Conservation (phyloP, 2,797 vertebrate species). For the Dipus sagitta region DNA sequence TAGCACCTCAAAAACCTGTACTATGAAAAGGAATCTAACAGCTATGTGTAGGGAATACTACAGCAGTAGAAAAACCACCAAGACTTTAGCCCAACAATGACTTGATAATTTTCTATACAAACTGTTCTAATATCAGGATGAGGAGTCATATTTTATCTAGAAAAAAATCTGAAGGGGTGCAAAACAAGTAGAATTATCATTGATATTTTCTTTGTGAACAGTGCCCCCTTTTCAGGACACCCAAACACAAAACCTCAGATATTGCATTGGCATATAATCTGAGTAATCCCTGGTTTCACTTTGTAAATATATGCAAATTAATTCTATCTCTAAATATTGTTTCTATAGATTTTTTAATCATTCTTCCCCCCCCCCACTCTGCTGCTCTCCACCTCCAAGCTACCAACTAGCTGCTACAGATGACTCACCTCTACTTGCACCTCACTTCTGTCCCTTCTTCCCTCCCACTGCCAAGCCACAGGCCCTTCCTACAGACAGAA, state of each 20-base stretch:
- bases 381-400: not conserved
- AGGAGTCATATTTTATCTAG: not conserved
- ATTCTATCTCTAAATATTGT: not conserved
- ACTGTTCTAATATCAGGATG: not conserved
- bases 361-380: not conserved
- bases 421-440: not conserved
- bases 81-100: not conserved
- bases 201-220: not conserved
- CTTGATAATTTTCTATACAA: slow-evolving; percentile 29
- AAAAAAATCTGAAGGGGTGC: not conserved
- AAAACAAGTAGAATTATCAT: not conserved
- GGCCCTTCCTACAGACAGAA: not conserved
- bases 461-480: not conserved
- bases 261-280: not conserved
- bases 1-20: not conserved
- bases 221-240: not conserved
- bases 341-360: not conserved
- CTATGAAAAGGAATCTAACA: not conserved
- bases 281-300: not conserved
- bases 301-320: not conserved
- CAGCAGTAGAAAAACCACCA: not conserved
- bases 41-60: not conserved
- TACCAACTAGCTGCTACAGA: not conserved
- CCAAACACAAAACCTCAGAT: slow-evolving; percentile 15
- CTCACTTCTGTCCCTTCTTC: not conserved